phyloP scores from a whole-genome alignment of 2,888 invertebrate genomes.

The Smittia aterrima region DNA sequence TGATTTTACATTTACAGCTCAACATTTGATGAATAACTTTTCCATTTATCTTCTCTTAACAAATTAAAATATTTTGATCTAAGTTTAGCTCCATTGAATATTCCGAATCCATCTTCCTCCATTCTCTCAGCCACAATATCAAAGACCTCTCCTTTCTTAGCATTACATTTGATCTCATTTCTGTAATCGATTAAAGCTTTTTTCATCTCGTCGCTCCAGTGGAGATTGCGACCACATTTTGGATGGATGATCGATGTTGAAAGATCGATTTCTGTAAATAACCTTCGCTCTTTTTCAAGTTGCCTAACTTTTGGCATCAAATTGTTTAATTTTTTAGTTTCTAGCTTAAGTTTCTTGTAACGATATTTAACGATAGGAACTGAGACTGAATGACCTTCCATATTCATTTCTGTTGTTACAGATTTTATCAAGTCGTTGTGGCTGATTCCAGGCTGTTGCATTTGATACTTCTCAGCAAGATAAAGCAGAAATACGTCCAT shows the following conservation, averaged over 20 bases:
- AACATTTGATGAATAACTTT: too few relatives aligned
- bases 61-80: neutral
- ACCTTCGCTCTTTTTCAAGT: too few relatives aligned
- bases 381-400: neutral
- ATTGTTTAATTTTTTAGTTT: neutral
- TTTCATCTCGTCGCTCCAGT: constrained; percentile 3
- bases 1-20: too few relatives aligned
- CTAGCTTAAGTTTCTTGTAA: neutral
- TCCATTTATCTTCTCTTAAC: neutral
- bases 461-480: neutral
- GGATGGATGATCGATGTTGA: neutral
- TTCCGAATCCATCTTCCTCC: neutral
- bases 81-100: neutral
- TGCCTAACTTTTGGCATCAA: neutral
- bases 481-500: neutral
- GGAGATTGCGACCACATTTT: neutral
- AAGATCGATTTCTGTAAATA: neutral
- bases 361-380: neutral
- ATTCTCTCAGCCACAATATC: neutral
- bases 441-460: neutral
- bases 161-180: neutral
- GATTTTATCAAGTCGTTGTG: neutral
- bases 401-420: neutral
- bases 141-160: neutral
- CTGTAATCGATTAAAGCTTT: neutral